A percentile compares a stretch with the other conserved stretches of the same genome.
Conservation (phyloP, 2,888 invertebrate genomes). For the Macrosiphum euphorbiae region DNA sequence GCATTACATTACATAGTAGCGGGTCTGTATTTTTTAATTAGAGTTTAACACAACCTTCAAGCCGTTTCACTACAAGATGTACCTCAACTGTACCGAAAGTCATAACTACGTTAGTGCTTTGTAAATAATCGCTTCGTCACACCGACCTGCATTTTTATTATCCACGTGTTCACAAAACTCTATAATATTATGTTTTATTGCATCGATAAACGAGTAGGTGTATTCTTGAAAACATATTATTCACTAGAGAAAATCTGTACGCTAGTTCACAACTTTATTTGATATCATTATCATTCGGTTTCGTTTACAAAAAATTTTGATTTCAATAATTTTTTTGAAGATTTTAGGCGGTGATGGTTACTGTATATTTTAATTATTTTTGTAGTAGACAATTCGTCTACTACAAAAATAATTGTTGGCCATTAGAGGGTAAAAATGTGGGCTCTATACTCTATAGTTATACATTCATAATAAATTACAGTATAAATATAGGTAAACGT, state of each 20-base stretch:
- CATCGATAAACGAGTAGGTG: not conserved
- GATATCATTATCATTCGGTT: not conserved
- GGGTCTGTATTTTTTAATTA: not conserved
- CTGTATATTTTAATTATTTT: too few relatives aligned
- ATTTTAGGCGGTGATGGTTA: too few relatives aligned
- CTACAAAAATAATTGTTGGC: fast-evolving
- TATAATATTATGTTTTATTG: not conserved
- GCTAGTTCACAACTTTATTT: too few relatives aligned
- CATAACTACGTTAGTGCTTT: not conserved
- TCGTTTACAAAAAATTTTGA: not conserved
- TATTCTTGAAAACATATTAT: not conserved
- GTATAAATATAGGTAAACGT: too few relatives aligned
- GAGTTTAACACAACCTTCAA: not conserved
- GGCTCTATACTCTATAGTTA: too few relatives aligned
- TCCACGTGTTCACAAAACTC: not conserved
- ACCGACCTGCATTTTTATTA: not conserved
- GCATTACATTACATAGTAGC: not conserved
- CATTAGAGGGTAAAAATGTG: too few relatives aligned
- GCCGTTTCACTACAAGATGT: not conserved
- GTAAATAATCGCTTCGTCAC: not conserved
- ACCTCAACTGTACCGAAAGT: not conserved
- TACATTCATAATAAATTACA: too few relatives aligned
- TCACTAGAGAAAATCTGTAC: not conserved
- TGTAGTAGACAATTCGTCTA: too few relatives aligned
- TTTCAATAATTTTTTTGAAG: not conserved